Conservation (phyloP, 2,888 invertebrate species). For the Gisinianus flammeolus region DNA sequence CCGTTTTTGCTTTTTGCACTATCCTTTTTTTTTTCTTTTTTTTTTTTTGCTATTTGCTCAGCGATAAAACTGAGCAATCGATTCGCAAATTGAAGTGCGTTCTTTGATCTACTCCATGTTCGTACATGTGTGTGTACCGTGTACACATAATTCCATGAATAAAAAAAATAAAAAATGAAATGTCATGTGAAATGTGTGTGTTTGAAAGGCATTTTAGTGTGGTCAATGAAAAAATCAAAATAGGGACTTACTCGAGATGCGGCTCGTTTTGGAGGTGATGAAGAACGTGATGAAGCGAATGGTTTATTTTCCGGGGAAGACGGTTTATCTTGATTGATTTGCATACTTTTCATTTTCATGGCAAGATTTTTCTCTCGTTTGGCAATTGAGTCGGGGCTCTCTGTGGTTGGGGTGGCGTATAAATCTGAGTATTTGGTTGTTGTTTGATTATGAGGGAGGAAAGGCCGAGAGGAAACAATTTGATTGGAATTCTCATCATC, state of each 20-base stretch:
- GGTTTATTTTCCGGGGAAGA: conserved; percentile 25
- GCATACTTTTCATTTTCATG: conserved; percentile 37
- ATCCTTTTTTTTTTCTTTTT: no score
- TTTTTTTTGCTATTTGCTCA: no score
- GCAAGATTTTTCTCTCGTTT: conserved; percentile 33
- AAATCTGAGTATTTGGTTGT: conserved; percentile 40
- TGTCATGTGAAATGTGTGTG: no score
- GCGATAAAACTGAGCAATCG: no score
- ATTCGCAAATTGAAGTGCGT: no score
- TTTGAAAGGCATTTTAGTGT: no score
- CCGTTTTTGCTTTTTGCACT: no score
- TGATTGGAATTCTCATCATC: conserved; percentile 29
- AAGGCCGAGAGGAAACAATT: background rate
- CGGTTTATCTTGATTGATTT: conserved; percentile 25
- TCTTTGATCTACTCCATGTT: no score
- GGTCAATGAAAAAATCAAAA: background rate
- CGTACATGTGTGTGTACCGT: no score
- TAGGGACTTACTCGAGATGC: conserved; percentile 1
- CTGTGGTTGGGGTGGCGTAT: background rate
- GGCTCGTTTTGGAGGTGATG: conserved; percentile 21
- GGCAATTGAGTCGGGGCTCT: conserved; percentile 21
- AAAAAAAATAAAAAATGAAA: background rate
- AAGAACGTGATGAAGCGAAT: conserved; percentile 3
- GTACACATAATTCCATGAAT: no score
- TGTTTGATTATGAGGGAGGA: background rate